Conservation (phyloP, 1,140 invertebrate genomes). For the Aphaenogaster rudis region DNA sequence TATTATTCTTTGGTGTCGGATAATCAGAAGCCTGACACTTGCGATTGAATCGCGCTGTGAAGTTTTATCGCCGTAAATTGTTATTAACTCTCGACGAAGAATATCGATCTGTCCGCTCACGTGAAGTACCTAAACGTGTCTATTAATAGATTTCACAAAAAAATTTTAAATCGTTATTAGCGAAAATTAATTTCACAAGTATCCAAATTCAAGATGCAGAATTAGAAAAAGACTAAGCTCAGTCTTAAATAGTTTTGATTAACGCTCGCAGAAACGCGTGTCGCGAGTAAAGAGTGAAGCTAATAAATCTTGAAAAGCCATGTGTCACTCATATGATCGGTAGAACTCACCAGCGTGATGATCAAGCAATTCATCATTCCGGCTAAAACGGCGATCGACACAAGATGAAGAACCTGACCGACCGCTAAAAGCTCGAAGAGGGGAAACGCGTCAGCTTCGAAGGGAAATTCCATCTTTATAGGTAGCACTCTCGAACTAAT, state of each 20-base stretch:
- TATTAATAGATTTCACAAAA: conserved; percentile 16
- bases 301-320: not conserved
- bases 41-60: not conserved
- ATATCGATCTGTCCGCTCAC: conserved; percentile 67
- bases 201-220: not conserved
- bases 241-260: not conserved
- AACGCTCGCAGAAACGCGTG: not conserved
- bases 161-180: not conserved
- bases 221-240: not conserved
- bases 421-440: conserved; percentile 50
- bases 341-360: conserved; percentile 59
- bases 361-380: conserved; percentile 46
- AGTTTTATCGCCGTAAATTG: not conserved
- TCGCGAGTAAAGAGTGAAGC: not conserved
- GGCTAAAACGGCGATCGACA: not conserved
- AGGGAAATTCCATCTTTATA: conserved; percentile 68
- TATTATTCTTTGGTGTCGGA: conserved; percentile 58
- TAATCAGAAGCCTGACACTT: conserved; percentile 35
- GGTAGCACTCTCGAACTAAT: conserved; percentile 29
- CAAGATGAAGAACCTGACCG: conserved; percentile 32
- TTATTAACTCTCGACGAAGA: conserved; percentile 36
- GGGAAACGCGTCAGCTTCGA: conserved; percentile 26
- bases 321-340: not conserved
- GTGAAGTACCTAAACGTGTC: conserved; percentile 60
- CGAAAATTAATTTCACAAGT: not conserved